phyloP scores from a whole-genome alignment of 2,888 invertebrate species.

The Tridacna crocea region DNA sequence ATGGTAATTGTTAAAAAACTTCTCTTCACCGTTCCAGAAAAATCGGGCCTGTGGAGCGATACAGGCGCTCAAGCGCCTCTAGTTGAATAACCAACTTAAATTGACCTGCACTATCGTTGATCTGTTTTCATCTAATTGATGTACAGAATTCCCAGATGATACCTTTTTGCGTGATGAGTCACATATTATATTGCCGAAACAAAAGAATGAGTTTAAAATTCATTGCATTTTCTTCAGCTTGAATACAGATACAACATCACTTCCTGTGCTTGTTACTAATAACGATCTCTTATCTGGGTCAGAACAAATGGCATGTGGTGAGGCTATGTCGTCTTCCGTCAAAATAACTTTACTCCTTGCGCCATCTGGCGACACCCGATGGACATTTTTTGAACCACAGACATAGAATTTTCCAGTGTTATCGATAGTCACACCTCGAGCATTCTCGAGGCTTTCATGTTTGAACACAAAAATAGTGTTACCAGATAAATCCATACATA shows the following conservation, averaged over 20 bases:
- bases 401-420: slow-evolving; percentile 54
- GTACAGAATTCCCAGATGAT: too few relatives aligned
- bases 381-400: slow-evolving; percentile 58
- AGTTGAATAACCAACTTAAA: too few relatives aligned
- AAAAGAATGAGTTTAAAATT: too few relatives aligned
- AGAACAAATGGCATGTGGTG: slow-evolving; percentile 56
- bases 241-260: slow-evolving; percentile 44
- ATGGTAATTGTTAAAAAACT: too few relatives aligned
- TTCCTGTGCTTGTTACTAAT: slow-evolving; percentile 44
- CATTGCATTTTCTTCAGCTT: slow-evolving; percentile 32
- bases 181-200: too few relatives aligned
- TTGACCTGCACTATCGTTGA: too few relatives aligned
- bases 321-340: slow-evolving; percentile 39
- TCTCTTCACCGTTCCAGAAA: too few relatives aligned
- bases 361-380: slow-evolving; percentile 55
- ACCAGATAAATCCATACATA: slow-evolving; percentile 49
- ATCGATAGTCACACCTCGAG: slow-evolving; percentile 49
- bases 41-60: too few relatives aligned
- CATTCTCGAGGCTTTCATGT: slow-evolving; percentile 46
- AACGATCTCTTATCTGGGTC: slow-evolving; percentile 42
- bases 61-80: too few relatives aligned
- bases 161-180: too few relatives aligned
- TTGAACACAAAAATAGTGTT: slow-evolving; percentile 47
- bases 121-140: too few relatives aligned
- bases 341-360: slow-evolving; percentile 35